Base-by-base conservation (phyloP, 2,113 vertebrate species). In the Oryzias curvinotus region DNA sequence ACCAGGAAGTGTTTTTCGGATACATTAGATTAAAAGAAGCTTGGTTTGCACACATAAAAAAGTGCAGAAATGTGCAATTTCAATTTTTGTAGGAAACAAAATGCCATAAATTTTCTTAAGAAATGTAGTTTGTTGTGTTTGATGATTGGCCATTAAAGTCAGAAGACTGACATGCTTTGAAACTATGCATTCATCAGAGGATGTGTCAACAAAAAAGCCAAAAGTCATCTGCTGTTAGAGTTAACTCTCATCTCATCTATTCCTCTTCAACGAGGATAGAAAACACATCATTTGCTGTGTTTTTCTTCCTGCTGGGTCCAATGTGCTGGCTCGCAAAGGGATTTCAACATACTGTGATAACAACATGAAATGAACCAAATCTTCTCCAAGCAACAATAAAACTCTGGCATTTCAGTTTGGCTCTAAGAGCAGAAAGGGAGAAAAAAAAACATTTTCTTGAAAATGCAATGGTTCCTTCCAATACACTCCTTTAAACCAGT, bases 211-310 rank as follows among this genome's bases (percentile, higher is more conserved):
- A 59, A 69, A 66, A 62, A 61, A 51, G 49, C 51, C 62, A 45
- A 10, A 36, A 68, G 70, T 79, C 87, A 84, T 90, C 85, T 90
- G 91, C 60, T 88, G 56, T 26, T 75, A 71, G 73, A 59, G 85
- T 90, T 75, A 88, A 67, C 74, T 73, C 48, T 49, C 50, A 63
- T 61, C 57, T 52, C 18, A 18, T 75, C 59, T 60, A 50, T 45
- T 70, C 61, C n/a, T 69, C 68, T 73, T 66, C 57, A 21, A 48
- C 15, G 68, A 78, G 84, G 80, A 74, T 54, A 65, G 81, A 83
- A 82, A 82, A 68, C 58, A 57, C 58, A 68, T 55, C 43, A 55
- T 80, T 75, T 61, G 62, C 75, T 53, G 55, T 51, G 28, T 49
- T 69, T 68, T 83, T 50, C 64, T 83, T 82, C 72, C 85, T 75